phyloP scores from a whole-genome alignment of 1,140 invertebrate genomes.

The Drosophila sucinea region DNA sequence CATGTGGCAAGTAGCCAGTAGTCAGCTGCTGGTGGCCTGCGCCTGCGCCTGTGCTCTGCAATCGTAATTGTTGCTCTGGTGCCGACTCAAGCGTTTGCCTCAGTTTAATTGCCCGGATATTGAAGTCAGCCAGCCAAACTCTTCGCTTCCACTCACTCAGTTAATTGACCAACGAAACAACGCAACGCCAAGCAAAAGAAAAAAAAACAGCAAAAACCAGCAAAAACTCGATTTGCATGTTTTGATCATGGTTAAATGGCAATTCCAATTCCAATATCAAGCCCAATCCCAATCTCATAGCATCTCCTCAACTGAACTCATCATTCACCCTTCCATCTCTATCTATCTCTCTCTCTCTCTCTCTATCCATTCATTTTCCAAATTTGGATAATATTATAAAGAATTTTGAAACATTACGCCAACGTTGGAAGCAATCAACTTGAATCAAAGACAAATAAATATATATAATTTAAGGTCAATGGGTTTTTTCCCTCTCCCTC shows the following conservation, averaged over 20 bases:
- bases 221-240: slow-evolving; percentile 51
- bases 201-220: background rate
- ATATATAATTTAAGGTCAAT: slow-evolving; percentile 55
- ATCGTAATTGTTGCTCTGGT: slow-evolving; percentile 40
- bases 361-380: slow-evolving; percentile 9
- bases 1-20: slow-evolving; percentile 39
- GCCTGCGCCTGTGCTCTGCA: slow-evolving; percentile 34
- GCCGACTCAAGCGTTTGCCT: slow-evolving; percentile 16
- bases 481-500: slow-evolving; percentile 21
- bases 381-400: slow-evolving; percentile 36
- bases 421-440: slow-evolving; percentile 22
- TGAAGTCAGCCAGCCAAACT: slow-evolving; percentile 9
- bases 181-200: background rate
- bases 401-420: slow-evolving; percentile 57
- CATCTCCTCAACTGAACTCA: background rate
- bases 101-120: slow-evolving; percentile 41
- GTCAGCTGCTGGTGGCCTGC: background rate
- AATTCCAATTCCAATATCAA: background rate
- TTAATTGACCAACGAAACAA: slow-evolving; percentile 47
- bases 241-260: slow-evolving; percentile 18
- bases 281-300: background rate
- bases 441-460: background rate
- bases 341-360: background rate
- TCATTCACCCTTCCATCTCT: background rate
- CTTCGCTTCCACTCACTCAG: slow-evolving; percentile 20